Percentiles rank a stretch among this genome's conserved stretches.
These are phyloP conservation scores for Ibidorhyncha struthersii DNA, from an alignment of 2,113 vertebrate genomes.

Conservation along the genomic window DNA sequence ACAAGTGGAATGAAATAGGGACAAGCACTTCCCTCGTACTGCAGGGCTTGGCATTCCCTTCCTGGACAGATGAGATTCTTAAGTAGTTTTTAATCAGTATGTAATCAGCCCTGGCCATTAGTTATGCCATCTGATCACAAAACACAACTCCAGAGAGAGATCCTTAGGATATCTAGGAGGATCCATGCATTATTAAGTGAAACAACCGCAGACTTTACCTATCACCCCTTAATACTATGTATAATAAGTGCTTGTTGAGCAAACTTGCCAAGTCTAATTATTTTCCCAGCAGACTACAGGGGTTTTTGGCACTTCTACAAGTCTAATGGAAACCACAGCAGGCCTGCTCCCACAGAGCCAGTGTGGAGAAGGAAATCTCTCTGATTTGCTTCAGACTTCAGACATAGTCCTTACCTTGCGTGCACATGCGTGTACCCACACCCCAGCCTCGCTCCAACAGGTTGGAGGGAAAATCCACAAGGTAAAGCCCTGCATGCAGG, in stretches of 20 bases:
- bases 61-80: not conserved
- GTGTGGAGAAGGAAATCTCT: not conserved
- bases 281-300: not conserved
- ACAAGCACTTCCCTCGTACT: not conserved
- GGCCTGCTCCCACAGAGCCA: not conserved
- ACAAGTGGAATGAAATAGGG: not conserved
- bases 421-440: fast-evolving
- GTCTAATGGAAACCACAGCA: not conserved
- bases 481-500: not conserved
- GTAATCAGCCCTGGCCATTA: not conserved
- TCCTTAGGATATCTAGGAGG: not conserved
- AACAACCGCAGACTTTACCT: not conserved
- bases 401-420: not conserved
- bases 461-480: not conserved
- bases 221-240: not conserved
- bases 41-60: not conserved
- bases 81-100: conserved; percentile 27
- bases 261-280: conserved; percentile 34
- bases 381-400: not conserved
- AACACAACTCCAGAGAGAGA: not conserved
- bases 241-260: conserved; percentile 3
- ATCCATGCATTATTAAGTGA: conserved; percentile 43
- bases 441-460: fast-evolving
- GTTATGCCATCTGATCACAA: conserved; percentile 45
- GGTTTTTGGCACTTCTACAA: not conserved